Conservation (phyloP, 2,888 invertebrate species). For the Drosophila gaucha region DNA sequence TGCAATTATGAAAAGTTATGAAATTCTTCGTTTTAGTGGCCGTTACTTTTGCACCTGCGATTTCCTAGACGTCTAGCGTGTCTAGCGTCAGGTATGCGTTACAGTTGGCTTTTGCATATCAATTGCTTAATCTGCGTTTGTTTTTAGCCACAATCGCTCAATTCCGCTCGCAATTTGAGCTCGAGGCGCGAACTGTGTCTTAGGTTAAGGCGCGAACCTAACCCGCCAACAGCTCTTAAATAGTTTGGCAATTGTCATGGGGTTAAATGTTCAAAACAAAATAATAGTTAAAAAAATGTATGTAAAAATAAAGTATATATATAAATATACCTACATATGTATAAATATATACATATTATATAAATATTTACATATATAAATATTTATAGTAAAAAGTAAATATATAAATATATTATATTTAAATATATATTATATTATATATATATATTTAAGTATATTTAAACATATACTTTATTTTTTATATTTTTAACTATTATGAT, state of each 20-base stretch:
- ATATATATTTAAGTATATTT: too few species aligned
- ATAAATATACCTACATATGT: too few species aligned
- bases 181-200: conserved; percentile 7
- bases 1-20: conserved; percentile 66
- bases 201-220: not conserved
- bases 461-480: too few species aligned
- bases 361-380: too few species aligned
- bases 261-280: not conserved
- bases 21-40: conserved; percentile 51
- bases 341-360: too few species aligned
- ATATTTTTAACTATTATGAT: too few species aligned
- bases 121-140: conserved; percentile 59
- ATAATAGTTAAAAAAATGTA: not conserved
- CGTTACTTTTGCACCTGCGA: conserved; percentile 53
- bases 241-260: conserved; percentile 15
- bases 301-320: not conserved
- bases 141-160: conserved; percentile 10
- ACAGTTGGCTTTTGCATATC: conserved; percentile 60
- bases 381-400: too few species aligned
- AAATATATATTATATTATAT: too few species aligned
- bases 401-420: too few species aligned
- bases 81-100: conserved; percentile 19
- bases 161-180: conserved; percentile 27
- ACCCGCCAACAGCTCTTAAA: conserved; percentile 9
- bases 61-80: conserved; percentile 43